A percentile compares a stretch with the other conserved stretches of the same genome.
Conservation (phyloP, 2,888 invertebrate species). For the Zootermopsis nevadensis region DNA sequence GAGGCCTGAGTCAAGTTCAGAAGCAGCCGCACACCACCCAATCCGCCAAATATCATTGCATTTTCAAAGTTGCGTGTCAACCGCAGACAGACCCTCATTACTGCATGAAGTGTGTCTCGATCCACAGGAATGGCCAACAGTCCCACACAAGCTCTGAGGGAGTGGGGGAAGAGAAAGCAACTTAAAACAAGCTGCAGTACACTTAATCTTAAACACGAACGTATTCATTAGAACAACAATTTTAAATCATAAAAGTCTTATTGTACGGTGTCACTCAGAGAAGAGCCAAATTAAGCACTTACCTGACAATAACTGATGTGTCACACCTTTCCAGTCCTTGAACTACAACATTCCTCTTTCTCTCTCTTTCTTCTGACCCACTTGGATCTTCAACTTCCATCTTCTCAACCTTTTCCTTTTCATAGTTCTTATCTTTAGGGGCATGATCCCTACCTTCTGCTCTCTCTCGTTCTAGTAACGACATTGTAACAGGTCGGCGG, state of each 20-base stretch:
- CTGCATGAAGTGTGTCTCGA: slow-evolving; percentile 80
- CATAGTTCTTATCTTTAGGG: slow-evolving; percentile 41
- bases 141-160: slow-evolving; percentile 70
- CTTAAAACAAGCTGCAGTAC: no score
- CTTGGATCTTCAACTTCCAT: slow-evolving; percentile 50
- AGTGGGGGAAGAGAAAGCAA: no score
- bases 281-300: background rate
- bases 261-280: no score
- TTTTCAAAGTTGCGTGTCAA: slow-evolving; percentile 79
- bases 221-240: no score
- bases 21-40: slow-evolving; percentile 79
- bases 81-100: slow-evolving; percentile 79
- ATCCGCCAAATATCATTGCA: slow-evolving; percentile 77
- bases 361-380: slow-evolving; percentile 56
- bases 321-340: slow-evolving; percentile 61
- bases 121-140: slow-evolving; percentile 77
- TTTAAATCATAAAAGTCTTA: no score
- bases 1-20: slow-evolving; percentile 73
- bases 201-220: no score
- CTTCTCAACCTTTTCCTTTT: slow-evolving; percentile 47
- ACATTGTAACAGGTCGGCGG: slow-evolving; percentile 80
- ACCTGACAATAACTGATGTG: slow-evolving; percentile 61
- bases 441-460: slow-evolving; percentile 57
- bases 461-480: slow-evolving; percentile 60
- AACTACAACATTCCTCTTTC: slow-evolving; percentile 55